phyloP scores from a whole-genome alignment of 2,888 invertebrate genomes.

The Cephus sareptanus region DNA sequence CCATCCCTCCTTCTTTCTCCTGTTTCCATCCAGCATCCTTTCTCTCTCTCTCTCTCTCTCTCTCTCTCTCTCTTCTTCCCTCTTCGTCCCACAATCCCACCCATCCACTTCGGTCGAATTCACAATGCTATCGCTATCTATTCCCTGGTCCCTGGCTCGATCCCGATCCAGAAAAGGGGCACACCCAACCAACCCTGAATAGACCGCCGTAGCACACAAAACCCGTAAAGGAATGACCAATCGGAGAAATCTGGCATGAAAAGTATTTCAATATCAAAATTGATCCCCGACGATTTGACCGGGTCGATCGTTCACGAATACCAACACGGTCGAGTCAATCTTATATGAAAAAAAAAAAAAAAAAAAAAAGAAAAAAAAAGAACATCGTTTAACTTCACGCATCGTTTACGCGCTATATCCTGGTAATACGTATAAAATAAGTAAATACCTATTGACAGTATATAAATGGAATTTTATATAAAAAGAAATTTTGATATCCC shows the following conservation, averaged over 20 bases:
- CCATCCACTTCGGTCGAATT: constrained; percentile 9
- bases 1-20: not conserved
- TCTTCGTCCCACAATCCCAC: not conserved
- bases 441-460: constrained; percentile 2
- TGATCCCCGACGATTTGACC: constrained; percentile 3
- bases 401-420: not conserved
- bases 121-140: constrained; percentile 18
- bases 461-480: not conserved
- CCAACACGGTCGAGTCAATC: not conserved
- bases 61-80: not conserved
- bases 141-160: not conserved
- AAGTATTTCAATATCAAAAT: constrained; percentile 4
- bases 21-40: not conserved
- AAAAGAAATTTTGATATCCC: not conserved
- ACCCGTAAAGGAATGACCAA: constrained; percentile 9
- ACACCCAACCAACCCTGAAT: constrained; percentile 6
- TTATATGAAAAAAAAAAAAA: not conserved
- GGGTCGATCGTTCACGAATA: not conserved
- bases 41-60: not conserved
- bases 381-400: not conserved
- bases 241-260: constrained; percentile 5
- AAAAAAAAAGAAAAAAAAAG: too few species aligned
- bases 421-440: not conserved
- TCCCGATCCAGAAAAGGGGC: constrained; percentile 6
- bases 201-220: not conserved